Conservation (phyloP, 1,140 invertebrate genomes). For the Euura saliciscinereae region DNA sequence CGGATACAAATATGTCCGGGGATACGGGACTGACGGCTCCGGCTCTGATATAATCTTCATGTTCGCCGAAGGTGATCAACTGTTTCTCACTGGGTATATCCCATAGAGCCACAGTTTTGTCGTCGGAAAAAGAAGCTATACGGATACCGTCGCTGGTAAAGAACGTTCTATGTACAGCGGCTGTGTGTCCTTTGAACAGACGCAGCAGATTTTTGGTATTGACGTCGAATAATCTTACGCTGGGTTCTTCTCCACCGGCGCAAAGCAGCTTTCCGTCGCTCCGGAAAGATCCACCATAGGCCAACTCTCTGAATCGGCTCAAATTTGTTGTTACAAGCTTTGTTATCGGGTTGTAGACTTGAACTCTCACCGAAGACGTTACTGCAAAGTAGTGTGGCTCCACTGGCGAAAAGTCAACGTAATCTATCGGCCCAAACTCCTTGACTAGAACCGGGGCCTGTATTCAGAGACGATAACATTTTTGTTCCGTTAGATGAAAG, state of each 20-base stretch:
- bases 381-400: conserved; percentile 90
- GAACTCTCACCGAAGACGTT: conserved; percentile 88
- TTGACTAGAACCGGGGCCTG: conserved; percentile 87
- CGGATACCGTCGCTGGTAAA: conserved; percentile 82
- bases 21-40: conserved; percentile 79
- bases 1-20: conserved; percentile 79
- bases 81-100: conserved; percentile 85
- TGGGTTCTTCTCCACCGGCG: conserved; percentile 87
- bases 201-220: conserved; percentile 78
- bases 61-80: conserved; percentile 71
- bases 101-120: conserved; percentile 88
- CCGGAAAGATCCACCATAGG: conserved; percentile 86
- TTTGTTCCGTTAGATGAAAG: background rate
- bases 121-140: conserved; percentile 91
- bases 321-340: conserved; percentile 85
- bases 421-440: conserved; percentile 90
- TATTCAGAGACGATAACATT: conserved; percentile 47
- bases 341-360: conserved; percentile 90
- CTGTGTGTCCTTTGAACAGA: conserved; percentile 59
- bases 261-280: conserved; percentile 85
- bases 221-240: conserved; percentile 88
- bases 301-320: conserved; percentile 83
- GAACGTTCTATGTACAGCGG: conserved; percentile 79
- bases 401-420: conserved; percentile 86
- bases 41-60: conserved; percentile 84